Evolutionary conservation across 2,113 vertebrate genomes (phyloP).

Genomic region (Pterocles orientalis): DNA sequence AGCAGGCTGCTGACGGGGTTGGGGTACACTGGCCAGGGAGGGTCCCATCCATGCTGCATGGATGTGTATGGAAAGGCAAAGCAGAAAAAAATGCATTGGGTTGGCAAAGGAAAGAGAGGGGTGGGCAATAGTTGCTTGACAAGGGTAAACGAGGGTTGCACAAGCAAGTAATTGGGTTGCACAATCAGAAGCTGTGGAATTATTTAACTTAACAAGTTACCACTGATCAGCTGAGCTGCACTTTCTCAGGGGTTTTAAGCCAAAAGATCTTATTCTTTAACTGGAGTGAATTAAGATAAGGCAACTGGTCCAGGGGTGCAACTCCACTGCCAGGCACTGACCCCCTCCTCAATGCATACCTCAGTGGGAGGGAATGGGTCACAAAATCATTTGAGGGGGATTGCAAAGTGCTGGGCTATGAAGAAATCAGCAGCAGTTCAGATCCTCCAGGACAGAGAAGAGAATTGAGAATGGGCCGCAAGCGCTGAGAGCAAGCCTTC

Average conservation of each 20-base stretch:
- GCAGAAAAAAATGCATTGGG: background rate
- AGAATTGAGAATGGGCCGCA: background rate
- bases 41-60: background rate
- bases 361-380: background rate
- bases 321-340: background rate
- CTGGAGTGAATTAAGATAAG: background rate
- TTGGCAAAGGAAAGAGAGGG: background rate
- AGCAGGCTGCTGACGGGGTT: background rate
- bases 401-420: background rate
- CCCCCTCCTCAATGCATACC: fast-evolving
- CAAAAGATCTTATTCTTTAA: background rate
- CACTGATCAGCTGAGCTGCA: background rate
- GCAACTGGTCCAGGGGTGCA: background rate
- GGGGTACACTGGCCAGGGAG: fast-evolving
- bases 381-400: background rate
- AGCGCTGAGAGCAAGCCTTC: background rate
- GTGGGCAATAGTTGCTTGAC: fast-evolving
- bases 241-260: background rate
- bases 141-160: background rate
- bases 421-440: background rate
- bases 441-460: background rate
- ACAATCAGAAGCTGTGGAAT: background rate
- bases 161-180: background rate
- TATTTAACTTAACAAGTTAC: background rate
- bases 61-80: background rate